Evolutionary conservation across 1,140 invertebrate genomes (phyloP), one percentile per base, ranked within the genome.

Genomic region (Ceratina australensis): DNA sequence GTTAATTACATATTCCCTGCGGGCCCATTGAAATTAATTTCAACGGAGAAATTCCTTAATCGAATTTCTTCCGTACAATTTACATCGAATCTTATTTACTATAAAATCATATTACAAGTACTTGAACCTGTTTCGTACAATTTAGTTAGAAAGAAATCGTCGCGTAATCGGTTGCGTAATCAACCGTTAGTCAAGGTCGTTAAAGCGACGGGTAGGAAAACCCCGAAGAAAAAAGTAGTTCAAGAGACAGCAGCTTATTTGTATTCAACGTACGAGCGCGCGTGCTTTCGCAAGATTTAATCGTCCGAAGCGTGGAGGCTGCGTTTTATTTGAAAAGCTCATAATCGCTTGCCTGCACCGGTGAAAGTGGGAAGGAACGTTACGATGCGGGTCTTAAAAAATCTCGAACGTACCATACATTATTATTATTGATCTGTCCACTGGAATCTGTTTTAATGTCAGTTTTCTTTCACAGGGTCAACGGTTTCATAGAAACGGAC

Each of bases 321-420:
- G 72, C 24, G 64, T 68, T 42, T 57, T 68, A 50, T 59, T 76
- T 60, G 56, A 76, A 68, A 76, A 76, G n/a, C 65, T 76, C 73
- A 49, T 68, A 76, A 76, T 76, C 54, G 57, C 22, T 3, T 26
- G 60, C 26, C n/a, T 75, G 12, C 20, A 26, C 54, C 15, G 20
- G 73, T 50, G 65, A 76, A 76, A 76, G 73, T 66, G 28, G n/a
- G 54, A 50, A 56, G 65, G 22, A 75, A 49, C 7, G 59, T 68
- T 75, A 20, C 18, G 33, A 49, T n/a, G n/a, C 56, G 22, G 16
- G 15, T 49, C 16, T 66, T 10, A 7, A 54, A 54, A 16, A 54
- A 54, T 15, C 3, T 10, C 13, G 52, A 54, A 7, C 52, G 16
- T 42, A 42, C 33, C 5, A 10, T 8, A 42, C 33, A 5, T 42